phyloP scores from a whole-genome alignment of 1,140 invertebrate species.

The Drosophila nebulosa region DNA sequence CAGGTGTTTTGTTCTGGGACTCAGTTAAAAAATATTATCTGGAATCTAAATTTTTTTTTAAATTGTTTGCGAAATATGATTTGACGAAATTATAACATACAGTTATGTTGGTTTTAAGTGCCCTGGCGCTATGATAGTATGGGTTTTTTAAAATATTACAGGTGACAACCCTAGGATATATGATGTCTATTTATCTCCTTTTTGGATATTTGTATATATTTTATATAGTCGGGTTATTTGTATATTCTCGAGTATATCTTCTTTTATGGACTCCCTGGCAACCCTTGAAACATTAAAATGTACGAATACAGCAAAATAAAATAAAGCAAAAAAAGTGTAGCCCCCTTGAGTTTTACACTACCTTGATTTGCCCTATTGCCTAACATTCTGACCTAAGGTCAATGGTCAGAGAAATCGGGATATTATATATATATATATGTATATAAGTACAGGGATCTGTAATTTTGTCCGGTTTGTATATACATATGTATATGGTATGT shows the following conservation, averaged over 20 bases:
- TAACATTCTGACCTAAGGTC: not conserved
- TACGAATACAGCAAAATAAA: slow-evolving; percentile 22
- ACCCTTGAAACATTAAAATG: slow-evolving; percentile 60
- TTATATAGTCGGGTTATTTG: not conserved
- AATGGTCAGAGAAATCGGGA: not conserved
- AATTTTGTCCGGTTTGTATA: not conserved
- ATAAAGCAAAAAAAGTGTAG: slow-evolving; percentile 41
- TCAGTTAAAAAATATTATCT: not conserved
- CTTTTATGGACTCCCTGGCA: slow-evolving; percentile 29
- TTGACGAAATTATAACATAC: not conserved
- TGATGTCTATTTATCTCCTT: not conserved
- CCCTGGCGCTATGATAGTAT: not conserved
- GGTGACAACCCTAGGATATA: slow-evolving; percentile 33
- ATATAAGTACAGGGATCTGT: not conserved
- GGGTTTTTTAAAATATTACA: not conserved
- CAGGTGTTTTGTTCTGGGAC: slow-evolving; percentile 13
- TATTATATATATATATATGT: not conserved
- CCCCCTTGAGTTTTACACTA: slow-evolving; percentile 34
- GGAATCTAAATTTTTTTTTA: not conserved
- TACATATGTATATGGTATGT: slow-evolving; percentile 11
- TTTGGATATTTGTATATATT: not conserved
- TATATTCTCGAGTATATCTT: not conserved
- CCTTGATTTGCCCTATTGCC: not conserved
- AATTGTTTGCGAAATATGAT: not conserved
- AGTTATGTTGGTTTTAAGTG: not conserved